These are phyloP conservation scores for Dendrolimus kikuchii DNA, from an alignment of 1,140 invertebrate genomes.

Conservation along the genomic window DNA sequence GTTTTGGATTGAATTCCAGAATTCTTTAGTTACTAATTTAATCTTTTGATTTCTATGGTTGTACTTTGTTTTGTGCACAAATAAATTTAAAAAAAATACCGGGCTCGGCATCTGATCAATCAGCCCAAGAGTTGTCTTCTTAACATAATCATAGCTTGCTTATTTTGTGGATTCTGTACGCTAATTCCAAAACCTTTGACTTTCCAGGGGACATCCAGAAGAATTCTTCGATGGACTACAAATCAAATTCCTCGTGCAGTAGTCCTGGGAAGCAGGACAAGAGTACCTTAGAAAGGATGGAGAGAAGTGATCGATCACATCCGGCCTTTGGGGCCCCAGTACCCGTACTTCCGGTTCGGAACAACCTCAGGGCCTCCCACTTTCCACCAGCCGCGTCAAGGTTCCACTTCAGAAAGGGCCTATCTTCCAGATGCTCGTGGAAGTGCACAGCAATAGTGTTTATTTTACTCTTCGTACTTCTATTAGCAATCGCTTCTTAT, in stretches of 20 bases:
- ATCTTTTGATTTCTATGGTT: too few relatives aligned
- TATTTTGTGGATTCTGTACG: too few relatives aligned
- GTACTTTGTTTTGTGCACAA: too few relatives aligned
- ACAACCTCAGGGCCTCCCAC: constrained; percentile 78
- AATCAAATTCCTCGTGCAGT: constrained; percentile 86
- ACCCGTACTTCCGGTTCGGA: constrained; percentile 82
- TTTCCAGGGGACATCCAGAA: constrained; percentile 86
- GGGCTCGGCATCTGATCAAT: too few relatives aligned
- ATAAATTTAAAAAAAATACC: too few relatives aligned
- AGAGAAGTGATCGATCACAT: constrained; percentile 52
- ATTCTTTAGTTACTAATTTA: too few relatives aligned
- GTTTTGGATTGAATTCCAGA: too few relatives aligned
- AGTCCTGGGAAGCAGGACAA: constrained; percentile 79
- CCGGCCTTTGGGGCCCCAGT: constrained; percentile 78
- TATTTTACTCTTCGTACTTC: constrained; percentile 84
- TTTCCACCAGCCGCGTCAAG: constrained; percentile 77
- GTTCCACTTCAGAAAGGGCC: constrained; percentile 91
- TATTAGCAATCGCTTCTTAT: constrained; percentile 88
- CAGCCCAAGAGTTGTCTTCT: too few relatives aligned
- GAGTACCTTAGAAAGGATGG: constrained; percentile 64
- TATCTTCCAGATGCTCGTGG: constrained; percentile 90
- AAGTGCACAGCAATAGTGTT: constrained; percentile 91
- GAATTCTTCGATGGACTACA: constrained; percentile 90
- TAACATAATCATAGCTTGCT: too few relatives aligned
- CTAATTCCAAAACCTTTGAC: neutral